Percentiles rank a stretch among this genome's conserved stretches.
Evolutionary conservation across 2,888 invertebrate genomes (phyloP).

Genomic region (Drosophila suboccidentalis): DNA sequence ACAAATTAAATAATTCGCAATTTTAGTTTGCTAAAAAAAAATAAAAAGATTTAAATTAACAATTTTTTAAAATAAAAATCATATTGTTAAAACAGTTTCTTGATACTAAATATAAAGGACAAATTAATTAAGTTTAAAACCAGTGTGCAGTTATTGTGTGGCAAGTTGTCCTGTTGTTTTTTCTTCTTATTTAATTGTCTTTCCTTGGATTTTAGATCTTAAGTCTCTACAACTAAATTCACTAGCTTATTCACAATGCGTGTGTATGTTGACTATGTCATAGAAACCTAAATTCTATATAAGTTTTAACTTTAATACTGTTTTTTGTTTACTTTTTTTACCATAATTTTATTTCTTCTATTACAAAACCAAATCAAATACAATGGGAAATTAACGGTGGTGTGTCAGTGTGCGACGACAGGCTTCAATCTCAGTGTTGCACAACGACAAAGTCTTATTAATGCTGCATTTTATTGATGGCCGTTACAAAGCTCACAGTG

Average conservation of each 20-base stretch:
- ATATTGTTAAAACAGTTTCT: no score
- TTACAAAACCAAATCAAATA: slow-evolving; percentile 5
- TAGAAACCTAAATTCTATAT: slow-evolving; percentile 31
- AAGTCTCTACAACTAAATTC: slow-evolving; percentile 44
- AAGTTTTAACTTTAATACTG: slow-evolving; percentile 28
- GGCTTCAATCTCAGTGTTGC: slow-evolving; percentile 29
- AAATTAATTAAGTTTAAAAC: not conserved
- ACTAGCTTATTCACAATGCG: slow-evolving; percentile 35
- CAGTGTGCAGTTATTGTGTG: slow-evolving; percentile 31
- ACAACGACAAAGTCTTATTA: slow-evolving; percentile 2
- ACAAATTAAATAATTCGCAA: no score
- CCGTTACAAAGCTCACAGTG: slow-evolving; percentile 1
- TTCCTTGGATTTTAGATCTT: slow-evolving; percentile 51
- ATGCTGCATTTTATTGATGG: slow-evolving; percentile 14
- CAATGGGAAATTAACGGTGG: slow-evolving; percentile 1
- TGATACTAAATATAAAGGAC: slow-evolving; percentile 6
- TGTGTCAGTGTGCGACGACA: slow-evolving; percentile 12
- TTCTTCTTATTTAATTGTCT: slow-evolving; percentile 13
- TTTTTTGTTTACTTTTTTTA: slow-evolving; percentile 24
- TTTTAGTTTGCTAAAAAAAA: no score
- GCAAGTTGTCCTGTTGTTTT: slow-evolving; percentile 29
- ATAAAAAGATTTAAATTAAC: no score
- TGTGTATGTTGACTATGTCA: slow-evolving; percentile 35
- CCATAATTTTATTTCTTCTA: slow-evolving; percentile 5
- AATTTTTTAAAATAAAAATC: no score